Percentiles rank a stretch among this genome's conserved stretches.
phyloP scores from a whole-genome alignment of 2,797 vertebrate species.

The Argentina silus region DNA sequence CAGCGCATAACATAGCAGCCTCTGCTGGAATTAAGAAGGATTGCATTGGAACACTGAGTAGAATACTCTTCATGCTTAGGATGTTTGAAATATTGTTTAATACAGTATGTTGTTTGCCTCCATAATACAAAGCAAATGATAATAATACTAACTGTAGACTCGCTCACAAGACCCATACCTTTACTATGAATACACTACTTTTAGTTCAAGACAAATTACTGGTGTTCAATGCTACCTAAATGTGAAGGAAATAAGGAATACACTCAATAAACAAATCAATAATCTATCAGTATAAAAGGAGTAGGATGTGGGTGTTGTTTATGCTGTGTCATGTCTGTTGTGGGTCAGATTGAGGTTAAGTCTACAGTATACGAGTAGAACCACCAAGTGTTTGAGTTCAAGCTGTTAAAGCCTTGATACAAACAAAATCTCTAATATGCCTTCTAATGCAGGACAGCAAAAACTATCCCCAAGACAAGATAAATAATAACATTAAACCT shows the following conservation, averaged over 20 bases:
- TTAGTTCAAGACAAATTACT: not conserved
- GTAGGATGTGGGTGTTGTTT: not conserved
- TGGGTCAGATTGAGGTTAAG: not conserved
- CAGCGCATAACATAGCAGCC: not conserved
- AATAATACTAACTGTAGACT: no score
- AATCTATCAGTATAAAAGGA: not conserved
- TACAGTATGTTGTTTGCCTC: no score
- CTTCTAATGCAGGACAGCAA: not conserved
- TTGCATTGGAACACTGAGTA: not conserved
- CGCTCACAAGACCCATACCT: not conserved
- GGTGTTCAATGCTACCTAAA: not conserved
- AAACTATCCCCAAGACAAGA: not conserved
- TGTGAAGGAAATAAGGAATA: not conserved
- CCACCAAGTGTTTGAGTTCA: not conserved
- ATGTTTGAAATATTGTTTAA: no score
- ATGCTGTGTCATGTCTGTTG: not conserved
- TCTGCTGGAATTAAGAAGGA: not conserved
- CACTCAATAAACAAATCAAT: not conserved
- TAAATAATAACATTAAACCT: not conserved
- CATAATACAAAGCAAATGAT: no score
- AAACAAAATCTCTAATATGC: not conserved
- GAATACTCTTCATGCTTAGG: not conserved
- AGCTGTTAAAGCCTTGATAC: not conserved
- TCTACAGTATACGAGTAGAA: not conserved
- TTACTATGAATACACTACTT: not conserved